phyloP scores from a whole-genome alignment of 2,113 vertebrate species.

The Excalfactoria chinensis region DNA sequence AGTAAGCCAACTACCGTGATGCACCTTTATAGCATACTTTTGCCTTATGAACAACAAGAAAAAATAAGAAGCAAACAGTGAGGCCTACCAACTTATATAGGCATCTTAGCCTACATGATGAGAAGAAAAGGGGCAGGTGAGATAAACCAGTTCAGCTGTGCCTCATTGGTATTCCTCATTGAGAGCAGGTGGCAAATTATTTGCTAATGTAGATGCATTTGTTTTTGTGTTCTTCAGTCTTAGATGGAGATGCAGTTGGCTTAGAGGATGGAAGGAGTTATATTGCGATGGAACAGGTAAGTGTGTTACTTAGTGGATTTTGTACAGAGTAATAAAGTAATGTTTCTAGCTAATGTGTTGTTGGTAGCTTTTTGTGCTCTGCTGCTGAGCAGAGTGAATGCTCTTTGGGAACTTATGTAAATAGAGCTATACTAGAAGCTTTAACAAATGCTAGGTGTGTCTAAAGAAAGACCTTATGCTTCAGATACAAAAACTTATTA shows the following conservation, averaged over 20 bases:
- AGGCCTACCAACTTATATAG: neutral
- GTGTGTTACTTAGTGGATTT: neutral
- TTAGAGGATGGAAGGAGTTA: neutral
- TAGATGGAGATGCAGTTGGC: neutral
- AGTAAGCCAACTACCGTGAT: accelerated
- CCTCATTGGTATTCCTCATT: neutral
- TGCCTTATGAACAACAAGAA: accelerated
- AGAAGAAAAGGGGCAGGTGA: neutral
- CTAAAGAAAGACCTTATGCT: neutral
- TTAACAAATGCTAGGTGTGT: neutral
- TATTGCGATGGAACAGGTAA: neutral
- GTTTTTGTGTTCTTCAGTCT: too few relatives aligned
- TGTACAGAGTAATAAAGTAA: neutral
- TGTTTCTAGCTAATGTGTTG: neutral
- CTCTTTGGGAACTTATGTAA: neutral
- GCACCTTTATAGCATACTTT: neutral
- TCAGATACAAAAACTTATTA: neutral
- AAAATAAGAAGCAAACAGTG: neutral
- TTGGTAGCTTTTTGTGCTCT: neutral
- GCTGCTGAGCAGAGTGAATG: neutral
- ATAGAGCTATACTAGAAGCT: neutral
- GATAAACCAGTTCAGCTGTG: neutral
- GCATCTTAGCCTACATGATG: neutral
- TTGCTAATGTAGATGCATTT: neutral
- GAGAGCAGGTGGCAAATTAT: accelerated